A percentile compares a stretch with the other conserved stretches of the same genome.
phyloP scores from a whole-genome alignment of 2,888 invertebrate genomes.

The Pristionchus maxplancki region DNA sequence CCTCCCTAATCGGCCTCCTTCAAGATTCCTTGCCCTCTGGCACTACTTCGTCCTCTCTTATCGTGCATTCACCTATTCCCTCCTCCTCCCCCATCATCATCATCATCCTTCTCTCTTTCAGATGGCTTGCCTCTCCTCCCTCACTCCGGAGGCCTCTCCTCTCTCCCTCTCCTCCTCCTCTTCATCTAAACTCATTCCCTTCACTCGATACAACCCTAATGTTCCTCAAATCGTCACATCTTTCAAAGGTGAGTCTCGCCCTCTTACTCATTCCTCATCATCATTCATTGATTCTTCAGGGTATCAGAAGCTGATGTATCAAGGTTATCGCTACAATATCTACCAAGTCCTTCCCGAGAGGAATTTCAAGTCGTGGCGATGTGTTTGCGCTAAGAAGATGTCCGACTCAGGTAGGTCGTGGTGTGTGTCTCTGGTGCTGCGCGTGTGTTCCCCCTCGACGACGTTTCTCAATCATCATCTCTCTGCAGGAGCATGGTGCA shows the following conservation, averaged over 20 bases:
- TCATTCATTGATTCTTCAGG: slow-evolving; percentile 52
- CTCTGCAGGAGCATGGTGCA: slow-evolving; percentile 65
- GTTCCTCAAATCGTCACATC: slow-evolving; percentile 75
- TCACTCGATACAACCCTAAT: slow-evolving; percentile 72
- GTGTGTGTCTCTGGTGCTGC: background rate
- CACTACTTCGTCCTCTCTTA: background rate
- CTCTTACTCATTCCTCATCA: background rate
- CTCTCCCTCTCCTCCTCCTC: background rate
- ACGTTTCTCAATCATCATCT: slow-evolving; percentile 14
- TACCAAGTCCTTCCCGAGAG: slow-evolving; percentile 70
- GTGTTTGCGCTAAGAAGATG: slow-evolving; percentile 77
- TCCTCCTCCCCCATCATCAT: background rate
- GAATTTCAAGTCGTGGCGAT: slow-evolving; percentile 75
- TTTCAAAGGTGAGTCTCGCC: slow-evolving; percentile 67
- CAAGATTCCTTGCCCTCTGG: background rate
- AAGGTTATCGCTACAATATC: slow-evolving; percentile 76
- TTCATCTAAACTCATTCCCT: slow-evolving; percentile 56
- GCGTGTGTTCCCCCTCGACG: background rate
- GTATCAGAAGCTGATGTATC: slow-evolving; percentile 76
- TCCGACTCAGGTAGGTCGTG: slow-evolving; percentile 60
- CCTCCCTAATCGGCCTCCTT: slow-evolving; percentile 32
- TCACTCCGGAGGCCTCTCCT: slow-evolving; percentile 40
- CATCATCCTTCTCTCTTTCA: slow-evolving; percentile 5
- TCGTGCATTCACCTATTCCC: background rate
- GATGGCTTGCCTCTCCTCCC: slow-evolving; percentile 30